These are phyloP conservation scores for Venustaconcha ellipsiformis DNA, from an alignment of 1,140 invertebrate genomes.

Conservation along the genomic window DNA sequence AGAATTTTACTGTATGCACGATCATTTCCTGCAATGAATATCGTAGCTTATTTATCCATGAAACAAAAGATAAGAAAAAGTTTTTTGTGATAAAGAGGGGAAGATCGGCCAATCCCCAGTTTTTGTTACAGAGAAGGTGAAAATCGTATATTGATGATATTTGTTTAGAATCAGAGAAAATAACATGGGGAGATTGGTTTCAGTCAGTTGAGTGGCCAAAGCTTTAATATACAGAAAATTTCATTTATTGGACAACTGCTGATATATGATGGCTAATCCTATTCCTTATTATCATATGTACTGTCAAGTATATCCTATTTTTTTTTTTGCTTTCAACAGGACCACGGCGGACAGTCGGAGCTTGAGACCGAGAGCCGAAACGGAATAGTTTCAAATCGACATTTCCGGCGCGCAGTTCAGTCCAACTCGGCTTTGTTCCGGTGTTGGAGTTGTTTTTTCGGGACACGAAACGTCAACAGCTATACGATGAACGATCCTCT, in stretches of 20 bases:
- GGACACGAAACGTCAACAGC: constrained; percentile 28
- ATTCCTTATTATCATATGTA: neutral
- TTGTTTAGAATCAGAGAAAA: too few relatives aligned
- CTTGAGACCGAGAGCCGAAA: constrained; percentile 7
- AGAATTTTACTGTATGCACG: too few relatives aligned
- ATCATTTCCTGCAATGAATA: too few relatives aligned
- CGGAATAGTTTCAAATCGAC: constrained; percentile 1
- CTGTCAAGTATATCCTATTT: neutral
- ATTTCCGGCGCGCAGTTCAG: neutral
- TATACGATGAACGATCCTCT: constrained; percentile 9
- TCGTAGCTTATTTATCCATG: too few relatives aligned
- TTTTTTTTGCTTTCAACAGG: neutral
- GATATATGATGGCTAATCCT: neutral
- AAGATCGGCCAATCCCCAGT: too few relatives aligned
- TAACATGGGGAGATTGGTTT: too few relatives aligned
- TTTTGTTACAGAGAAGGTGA: too few relatives aligned
- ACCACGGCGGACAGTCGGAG: neutral
- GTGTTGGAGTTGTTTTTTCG: constrained; percentile 33
- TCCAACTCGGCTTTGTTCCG: constrained; percentile 16
- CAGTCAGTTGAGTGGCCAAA: too few relatives aligned
- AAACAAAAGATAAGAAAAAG: too few relatives aligned
- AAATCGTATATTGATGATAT: too few relatives aligned
- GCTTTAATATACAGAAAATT: neutral
- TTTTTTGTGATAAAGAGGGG: too few relatives aligned
- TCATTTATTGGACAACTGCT: neutral